These are phyloP conservation scores for Eleutherodactylus coqui DNA, from an alignment of 2,797 vertebrate genomes.

Conservation along the genomic window DNA sequence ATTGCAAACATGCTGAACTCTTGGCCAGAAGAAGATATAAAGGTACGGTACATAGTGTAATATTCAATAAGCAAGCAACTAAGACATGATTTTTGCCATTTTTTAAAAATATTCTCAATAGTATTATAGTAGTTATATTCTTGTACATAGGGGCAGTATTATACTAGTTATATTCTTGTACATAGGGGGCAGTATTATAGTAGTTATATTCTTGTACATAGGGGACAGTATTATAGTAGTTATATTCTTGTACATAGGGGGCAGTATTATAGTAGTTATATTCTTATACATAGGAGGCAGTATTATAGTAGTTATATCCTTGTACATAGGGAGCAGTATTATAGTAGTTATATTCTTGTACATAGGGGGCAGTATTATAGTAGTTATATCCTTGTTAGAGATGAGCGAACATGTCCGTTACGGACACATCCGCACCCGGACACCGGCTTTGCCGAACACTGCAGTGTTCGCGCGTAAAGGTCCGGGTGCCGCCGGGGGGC, in stretches of 20 bases:
- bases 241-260: not conserved
- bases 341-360: conserved; percentile 23
- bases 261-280: conserved; percentile 11
- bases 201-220: not conserved
- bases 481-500: too few relatives aligned
- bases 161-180: not conserved
- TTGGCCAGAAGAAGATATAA: conserved; percentile 95
- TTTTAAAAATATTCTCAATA: too few relatives aligned
- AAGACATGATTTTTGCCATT: too few relatives aligned
- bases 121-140: too few relatives aligned
- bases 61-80: not conserved
- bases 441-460: too few relatives aligned
- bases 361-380: not conserved
- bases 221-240: not conserved
- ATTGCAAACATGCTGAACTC: conserved; percentile 95
- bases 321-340: conserved; percentile 5
- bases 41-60: conserved; percentile 77
- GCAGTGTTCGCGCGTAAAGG: too few relatives aligned
- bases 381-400: not conserved
- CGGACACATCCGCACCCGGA: too few relatives aligned
- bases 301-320: conserved; percentile 23
- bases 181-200: conserved; percentile 5
- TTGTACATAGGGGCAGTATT: not conserved
- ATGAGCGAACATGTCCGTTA: too few relatives aligned
- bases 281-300: conserved; percentile 12